Percentiles rank a stretch among this genome's conserved stretches.
Conservation (phyloP, 2,888 invertebrate genomes). For the Idaea aversata region DNA sequence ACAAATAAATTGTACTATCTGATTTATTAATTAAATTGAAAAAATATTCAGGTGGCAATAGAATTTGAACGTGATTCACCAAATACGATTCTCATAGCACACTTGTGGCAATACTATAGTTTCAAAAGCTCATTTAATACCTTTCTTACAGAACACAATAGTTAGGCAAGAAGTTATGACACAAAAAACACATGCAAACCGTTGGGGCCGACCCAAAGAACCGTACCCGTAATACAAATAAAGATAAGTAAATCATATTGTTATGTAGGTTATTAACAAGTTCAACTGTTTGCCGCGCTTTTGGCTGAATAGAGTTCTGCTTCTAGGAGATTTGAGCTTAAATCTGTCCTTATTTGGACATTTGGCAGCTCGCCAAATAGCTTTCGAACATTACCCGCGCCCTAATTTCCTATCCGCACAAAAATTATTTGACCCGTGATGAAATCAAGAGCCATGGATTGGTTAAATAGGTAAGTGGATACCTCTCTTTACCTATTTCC, state of each 20-base stretch:
- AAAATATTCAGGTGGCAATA: no score
- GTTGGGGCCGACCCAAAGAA: background rate
- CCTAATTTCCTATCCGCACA: constrained; percentile 62
- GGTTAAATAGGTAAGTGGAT: constrained; percentile 19
- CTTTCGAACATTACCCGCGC: constrained; percentile 55
- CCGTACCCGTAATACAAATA: background rate
- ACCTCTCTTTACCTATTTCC: constrained; percentile 24
- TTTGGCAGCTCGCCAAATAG: constrained; percentile 65
- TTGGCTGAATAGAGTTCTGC: constrained; percentile 45
- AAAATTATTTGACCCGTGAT: constrained; percentile 54
- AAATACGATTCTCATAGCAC: no score
- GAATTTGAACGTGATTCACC: no score
- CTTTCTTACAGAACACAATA: no score
- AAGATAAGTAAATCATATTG: background rate
- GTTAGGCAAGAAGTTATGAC: background rate
- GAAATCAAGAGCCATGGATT: constrained; percentile 35
- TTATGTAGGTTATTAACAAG: background rate
- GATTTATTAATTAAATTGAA: no score
- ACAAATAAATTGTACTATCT: no score
- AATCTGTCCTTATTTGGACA: constrained; percentile 47
- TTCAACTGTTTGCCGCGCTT: constrained; percentile 27
- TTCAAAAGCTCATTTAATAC: no score
- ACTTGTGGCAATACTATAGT: no score
- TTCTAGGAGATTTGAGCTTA: constrained; percentile 59
- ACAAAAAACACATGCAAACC: background rate